These are phyloP conservation scores for Cantharis nigra DNA, from an alignment of 2,888 invertebrate genomes.

Conservation along the genomic window DNA sequence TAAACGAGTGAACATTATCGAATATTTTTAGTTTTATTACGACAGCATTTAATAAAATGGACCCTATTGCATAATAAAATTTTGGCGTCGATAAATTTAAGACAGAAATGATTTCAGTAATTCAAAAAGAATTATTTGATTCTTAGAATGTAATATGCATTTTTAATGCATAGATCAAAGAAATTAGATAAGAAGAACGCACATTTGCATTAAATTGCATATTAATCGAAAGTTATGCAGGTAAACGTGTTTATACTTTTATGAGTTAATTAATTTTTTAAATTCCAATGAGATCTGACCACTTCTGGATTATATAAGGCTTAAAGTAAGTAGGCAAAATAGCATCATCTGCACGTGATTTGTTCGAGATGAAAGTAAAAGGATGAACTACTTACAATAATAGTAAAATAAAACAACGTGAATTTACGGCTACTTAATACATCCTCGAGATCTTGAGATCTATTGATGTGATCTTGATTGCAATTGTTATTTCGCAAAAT, in stretches of 20 bases:
- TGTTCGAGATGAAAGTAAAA: neutral
- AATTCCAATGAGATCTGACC: neutral
- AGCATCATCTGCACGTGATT: neutral
- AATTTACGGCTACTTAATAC: neutral
- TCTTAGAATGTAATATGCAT: neutral
- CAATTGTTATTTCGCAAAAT: neutral
- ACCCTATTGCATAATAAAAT: neutral
- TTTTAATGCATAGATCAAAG: neutral
- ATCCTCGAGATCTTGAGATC: neutral
- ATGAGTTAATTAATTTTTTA: neutral
- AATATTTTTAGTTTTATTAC: neutral
- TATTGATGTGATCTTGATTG: neutral
- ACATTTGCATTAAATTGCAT: neutral
- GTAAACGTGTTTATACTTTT: neutral
- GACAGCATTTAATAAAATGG: neutral
- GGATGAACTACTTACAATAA: neutral
- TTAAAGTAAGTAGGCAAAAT: neutral
- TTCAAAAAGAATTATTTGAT: neutral
- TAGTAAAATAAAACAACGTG: neutral
- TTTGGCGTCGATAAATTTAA: neutral
- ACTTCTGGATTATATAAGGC: neutral
- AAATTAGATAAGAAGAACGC: neutral
- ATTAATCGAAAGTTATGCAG: neutral
- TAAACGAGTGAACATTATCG: neutral
- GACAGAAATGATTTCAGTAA: rapidly evolving